phyloP scores from a whole-genome alignment of 2,797 vertebrate species.

The Cygnus olor region DNA sequence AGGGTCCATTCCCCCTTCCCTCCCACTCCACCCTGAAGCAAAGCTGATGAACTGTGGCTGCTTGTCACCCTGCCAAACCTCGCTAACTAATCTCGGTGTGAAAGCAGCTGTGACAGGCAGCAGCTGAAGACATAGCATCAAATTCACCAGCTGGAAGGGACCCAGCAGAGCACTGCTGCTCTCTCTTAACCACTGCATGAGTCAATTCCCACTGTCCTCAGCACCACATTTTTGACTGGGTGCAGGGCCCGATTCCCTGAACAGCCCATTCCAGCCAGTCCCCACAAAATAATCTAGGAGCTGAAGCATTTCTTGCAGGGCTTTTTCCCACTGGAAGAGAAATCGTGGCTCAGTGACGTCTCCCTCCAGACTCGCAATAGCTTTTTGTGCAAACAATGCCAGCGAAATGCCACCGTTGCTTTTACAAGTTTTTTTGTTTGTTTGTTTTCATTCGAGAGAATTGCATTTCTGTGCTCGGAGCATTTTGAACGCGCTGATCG shows the following conservation, averaged over 20 bases:
- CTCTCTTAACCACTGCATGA: not conserved
- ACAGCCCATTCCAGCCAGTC: not conserved
- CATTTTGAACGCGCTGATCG: not conserved
- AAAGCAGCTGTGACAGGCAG: conserved; percentile 12
- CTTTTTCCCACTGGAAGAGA: not conserved
- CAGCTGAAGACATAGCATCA: not conserved
- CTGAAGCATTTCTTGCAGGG: not conserved
- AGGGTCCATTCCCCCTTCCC: not conserved
- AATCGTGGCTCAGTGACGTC: not conserved
- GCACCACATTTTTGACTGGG: not conserved
- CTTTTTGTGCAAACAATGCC: not conserved
- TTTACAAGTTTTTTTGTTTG: not conserved
- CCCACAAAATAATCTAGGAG: not conserved
- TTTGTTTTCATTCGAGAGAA: not conserved
- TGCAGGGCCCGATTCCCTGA: not conserved
- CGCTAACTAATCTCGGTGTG: not conserved
- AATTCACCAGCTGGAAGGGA: conserved; percentile 19
- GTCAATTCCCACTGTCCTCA: not conserved
- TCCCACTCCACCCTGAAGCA: not conserved
- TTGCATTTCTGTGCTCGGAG: not conserved
- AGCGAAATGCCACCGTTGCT: not conserved
- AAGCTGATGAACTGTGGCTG: conserved; percentile 7
- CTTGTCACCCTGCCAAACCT: conserved; percentile 19
- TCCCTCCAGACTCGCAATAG: not conserved
- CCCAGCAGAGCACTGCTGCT: not conserved